Base-by-base conservation (phyloP, 2,113 vertebrate species). In the Tor tambroides region DNA sequence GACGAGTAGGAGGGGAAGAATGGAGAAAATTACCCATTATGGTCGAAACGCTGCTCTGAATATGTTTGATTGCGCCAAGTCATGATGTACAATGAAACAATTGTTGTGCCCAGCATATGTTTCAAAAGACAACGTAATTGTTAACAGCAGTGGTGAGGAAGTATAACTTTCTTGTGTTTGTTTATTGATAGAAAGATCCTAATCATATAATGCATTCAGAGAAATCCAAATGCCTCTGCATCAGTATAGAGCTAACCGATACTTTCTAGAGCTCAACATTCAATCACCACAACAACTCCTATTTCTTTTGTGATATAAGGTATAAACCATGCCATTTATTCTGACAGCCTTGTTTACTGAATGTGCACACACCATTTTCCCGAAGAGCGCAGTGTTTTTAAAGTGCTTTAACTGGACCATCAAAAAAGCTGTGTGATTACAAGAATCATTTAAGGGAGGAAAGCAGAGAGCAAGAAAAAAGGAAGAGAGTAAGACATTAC, bases 81-180 rank as follows among this genome's bases (percentile, higher is more conserved):
- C 78, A 51, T 23, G 63, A 49, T 80, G 77, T 65, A 65, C 61
- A 69, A 69, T 67, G 41, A 67, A 82, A 28, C 80, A 71, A 83
- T 30, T 49, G 26, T 65, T 81, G 38, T 46, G n/a, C 7, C 56
- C 12, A 61, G 78, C 30, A 28, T 63, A 46, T 43, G 59, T 65
- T 80, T 43, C 59, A 81, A 81, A 65, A 28, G n/a, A 46, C 23
- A 81, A 3, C 8, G 15, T 46, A 65, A 81, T 65, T 81, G 59
- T 65, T 19, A 81, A 65, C 59, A 46, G 35, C n/a, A 63, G 23
- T 26, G 56, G 23, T 9, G 32, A 15, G 56, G 35, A 80, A 63
- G 21, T 43, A 6, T 41, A 63, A 26, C 51, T 59, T 59, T 38
- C 30, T 28, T 32, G 7, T 54, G 51, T 79, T 79, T 79, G 51